Conservation (phyloP, 2,113 vertebrate species). For the Perccottus glenii region DNA sequence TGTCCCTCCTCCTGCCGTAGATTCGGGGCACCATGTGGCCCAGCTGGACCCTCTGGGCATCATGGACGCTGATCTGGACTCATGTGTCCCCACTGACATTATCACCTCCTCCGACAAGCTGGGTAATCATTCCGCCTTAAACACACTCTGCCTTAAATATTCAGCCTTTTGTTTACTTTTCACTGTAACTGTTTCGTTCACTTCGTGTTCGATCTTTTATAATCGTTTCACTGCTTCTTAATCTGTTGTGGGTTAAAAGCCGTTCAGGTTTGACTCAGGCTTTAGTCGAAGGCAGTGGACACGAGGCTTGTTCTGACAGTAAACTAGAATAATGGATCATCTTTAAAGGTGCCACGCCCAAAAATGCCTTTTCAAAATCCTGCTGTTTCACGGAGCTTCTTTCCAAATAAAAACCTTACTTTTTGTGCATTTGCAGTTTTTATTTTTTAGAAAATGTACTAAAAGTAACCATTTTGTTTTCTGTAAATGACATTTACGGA, state of each 20-base stretch:
- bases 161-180: neutral
- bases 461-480: too few species aligned
- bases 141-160: neutral
- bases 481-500: too few species aligned
- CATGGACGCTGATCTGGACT: conserved; percentile 99
- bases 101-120: conserved; percentile 99
- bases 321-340: neutral
- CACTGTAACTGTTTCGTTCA: neutral
- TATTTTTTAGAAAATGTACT: too few species aligned
- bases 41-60: conserved; percentile 99
- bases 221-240: neutral
- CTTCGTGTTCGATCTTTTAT: too few species aligned
- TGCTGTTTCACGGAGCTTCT: too few species aligned
- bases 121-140: conserved; percentile 86
- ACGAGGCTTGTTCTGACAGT: neutral
- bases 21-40: conserved; percentile 99
- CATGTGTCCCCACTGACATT: conserved; percentile 96
- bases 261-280: neutral
- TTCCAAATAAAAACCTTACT: too few species aligned
- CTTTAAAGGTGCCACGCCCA: too few species aligned
- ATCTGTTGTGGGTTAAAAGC: neutral
- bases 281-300: neutral
- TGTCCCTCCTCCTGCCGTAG: conserved; percentile 78
- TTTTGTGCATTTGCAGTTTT: too few species aligned
- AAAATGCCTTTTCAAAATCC: too few species aligned